Conservation (phyloP, 2,888 invertebrate genomes). For the Caradrina kadenii region DNA sequence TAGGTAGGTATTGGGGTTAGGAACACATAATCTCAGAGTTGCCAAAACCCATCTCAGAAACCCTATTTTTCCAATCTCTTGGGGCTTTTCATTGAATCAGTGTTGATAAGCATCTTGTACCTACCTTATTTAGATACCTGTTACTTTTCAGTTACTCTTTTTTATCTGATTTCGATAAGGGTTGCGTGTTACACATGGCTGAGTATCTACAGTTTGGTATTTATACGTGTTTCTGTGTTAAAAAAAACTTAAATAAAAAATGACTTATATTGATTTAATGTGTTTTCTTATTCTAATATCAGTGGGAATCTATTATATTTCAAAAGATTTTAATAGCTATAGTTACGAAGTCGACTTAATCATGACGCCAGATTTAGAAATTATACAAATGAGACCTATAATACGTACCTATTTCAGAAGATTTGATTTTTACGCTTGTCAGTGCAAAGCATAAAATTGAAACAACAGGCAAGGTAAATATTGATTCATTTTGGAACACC, state of each 20-base stretch:
- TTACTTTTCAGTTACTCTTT: constrained; percentile 58
- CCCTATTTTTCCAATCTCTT: constrained; percentile 55
- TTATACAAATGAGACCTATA: too few species aligned
- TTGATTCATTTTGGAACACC: not conserved
- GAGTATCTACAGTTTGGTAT: not conserved
- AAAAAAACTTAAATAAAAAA: too few species aligned
- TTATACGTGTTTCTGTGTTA: not conserved
- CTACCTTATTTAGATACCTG: constrained; percentile 63
- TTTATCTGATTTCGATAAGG: constrained; percentile 51
- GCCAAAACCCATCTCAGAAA: constrained; percentile 57
- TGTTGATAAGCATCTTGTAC: constrained; percentile 68
- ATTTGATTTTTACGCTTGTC: too few species aligned
- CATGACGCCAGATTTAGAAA: too few species aligned
- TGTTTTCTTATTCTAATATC: too few species aligned
- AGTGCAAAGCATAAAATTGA: not conserved
- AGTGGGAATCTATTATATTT: too few species aligned
- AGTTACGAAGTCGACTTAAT: too few species aligned
- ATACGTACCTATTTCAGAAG: too few species aligned
- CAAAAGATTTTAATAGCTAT: too few species aligned
- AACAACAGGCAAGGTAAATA: not conserved
- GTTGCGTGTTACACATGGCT: constrained; percentile 26
- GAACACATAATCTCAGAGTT: constrained; percentile 48
- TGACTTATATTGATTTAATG: too few species aligned
- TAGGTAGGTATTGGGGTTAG: constrained; percentile 17
- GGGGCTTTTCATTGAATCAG: constrained; percentile 65